Conservation (phyloP, 2,888 invertebrate species). For the Alitta virens region DNA sequence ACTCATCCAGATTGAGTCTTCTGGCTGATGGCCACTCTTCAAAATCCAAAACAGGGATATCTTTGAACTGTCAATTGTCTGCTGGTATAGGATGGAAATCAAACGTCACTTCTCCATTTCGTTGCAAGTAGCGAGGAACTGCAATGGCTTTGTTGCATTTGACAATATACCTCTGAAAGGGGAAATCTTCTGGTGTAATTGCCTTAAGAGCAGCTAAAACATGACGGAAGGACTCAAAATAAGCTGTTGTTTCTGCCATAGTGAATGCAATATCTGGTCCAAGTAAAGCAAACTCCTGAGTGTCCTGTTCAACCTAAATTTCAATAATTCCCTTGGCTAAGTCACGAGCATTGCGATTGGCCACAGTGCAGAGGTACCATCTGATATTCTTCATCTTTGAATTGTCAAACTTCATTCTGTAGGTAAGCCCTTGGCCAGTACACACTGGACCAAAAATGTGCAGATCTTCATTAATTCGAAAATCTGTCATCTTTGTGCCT, state of each 20-base stretch:
- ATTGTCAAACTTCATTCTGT: constrained; percentile 28
- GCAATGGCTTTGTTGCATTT: constrained; percentile 53
- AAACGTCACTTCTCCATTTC: background rate
- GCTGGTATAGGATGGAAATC: constrained; percentile 1
- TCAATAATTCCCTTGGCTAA: constrained; percentile 39
- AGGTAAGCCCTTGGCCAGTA: constrained; percentile 31
- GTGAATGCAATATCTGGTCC: constrained; percentile 38
- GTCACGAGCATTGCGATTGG: constrained; percentile 48
- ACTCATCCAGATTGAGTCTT: constrained; percentile 39
- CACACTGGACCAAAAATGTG: constrained; percentile 31
- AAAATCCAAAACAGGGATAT: constrained; percentile 13
- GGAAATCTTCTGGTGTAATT: constrained; percentile 62
- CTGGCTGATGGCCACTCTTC: constrained; percentile 41
- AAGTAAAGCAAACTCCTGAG: constrained; percentile 5
- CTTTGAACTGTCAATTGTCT: background rate
- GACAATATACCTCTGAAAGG: constrained; percentile 71
- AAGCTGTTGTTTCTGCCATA: constrained; percentile 77
- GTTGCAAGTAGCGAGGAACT: constrained; percentile 56
- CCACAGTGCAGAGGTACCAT: constrained; percentile 67
- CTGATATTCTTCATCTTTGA: constrained; percentile 25
- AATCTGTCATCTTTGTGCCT: constrained; percentile 5
- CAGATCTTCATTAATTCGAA: constrained; percentile 37
- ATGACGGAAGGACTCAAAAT: constrained; percentile 78
- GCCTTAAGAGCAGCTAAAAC: constrained; percentile 70
- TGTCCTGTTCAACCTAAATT: constrained; percentile 33